phyloP scores from a whole-genome alignment of 2,888 invertebrate genomes.

The Harpalus rufipes region DNA sequence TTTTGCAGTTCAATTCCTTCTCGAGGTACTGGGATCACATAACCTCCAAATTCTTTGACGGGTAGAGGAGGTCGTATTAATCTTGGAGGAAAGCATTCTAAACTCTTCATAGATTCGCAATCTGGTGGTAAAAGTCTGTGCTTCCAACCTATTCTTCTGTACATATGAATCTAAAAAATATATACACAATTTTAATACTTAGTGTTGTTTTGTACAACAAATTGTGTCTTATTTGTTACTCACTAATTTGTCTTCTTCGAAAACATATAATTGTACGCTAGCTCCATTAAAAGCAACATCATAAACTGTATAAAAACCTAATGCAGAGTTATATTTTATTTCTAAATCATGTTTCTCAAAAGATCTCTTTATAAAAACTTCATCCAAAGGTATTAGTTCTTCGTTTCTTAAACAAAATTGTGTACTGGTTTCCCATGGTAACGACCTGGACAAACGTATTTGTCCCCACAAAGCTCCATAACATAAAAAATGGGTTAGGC shows the following conservation, averaged over 20 bases:
- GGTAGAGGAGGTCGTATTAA: conserved; percentile 78
- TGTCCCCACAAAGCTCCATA: conserved; percentile 81
- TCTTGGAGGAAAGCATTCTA: conserved; percentile 79
- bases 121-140: conserved; percentile 79
- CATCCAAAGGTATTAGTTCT: conserved; percentile 76
- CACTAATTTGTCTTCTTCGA: conserved; percentile 78
- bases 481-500: conserved; percentile 80
- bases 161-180: conserved; percentile 75
- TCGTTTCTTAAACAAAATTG: conserved; percentile 79
- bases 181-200: too few relatives aligned
- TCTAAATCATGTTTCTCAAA: conserved; percentile 77
- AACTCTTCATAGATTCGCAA: conserved; percentile 77
- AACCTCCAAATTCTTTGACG: conserved; percentile 76
- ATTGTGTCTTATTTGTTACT: conserved; percentile 63
- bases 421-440: conserved; percentile 79
- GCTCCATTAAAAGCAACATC: conserved; percentile 72
- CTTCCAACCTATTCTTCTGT: conserved; percentile 79
- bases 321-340: conserved; percentile 77
- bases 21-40: conserved; percentile 78
- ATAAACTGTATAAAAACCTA: conserved; percentile 78
- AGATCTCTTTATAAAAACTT: conserved; percentile 77
- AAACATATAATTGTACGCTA: conserved; percentile 77
- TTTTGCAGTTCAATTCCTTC: conserved; percentile 81
- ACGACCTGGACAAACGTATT: conserved; percentile 77
- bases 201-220: neutral